A percentile compares a stretch with the other conserved stretches of the same genome.
Evolutionary conservation across 1,140 invertebrate species (phyloP).

Genomic region (Scaptomyza graminum): DNA sequence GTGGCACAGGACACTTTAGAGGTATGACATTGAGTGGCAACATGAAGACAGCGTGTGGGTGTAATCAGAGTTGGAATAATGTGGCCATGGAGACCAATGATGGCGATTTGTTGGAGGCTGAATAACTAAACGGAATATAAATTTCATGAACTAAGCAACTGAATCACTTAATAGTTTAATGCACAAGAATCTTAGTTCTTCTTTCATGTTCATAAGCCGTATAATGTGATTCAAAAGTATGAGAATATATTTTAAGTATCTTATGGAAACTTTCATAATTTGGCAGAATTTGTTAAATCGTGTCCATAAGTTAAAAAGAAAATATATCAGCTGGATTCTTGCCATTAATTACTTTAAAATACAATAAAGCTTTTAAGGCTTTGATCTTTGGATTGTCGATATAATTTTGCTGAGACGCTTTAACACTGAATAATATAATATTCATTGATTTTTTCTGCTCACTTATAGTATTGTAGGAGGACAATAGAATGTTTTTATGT

Average conservation of each 20-base stretch:
- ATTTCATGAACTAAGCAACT: neutral
- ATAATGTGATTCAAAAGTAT: too few species aligned
- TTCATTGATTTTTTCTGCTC: too few species aligned
- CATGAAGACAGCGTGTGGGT: neutral
- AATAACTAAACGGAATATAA: neutral
- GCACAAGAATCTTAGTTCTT: too few species aligned
- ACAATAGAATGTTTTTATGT: too few species aligned
- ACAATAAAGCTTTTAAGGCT: neutral
- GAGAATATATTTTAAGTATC: neutral
- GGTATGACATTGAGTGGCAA: neutral
- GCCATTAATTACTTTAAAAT: neutral
- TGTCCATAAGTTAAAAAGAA: too few species aligned
- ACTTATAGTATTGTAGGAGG: too few species aligned
- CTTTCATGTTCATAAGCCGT: too few species aligned
- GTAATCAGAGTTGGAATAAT: constrained; percentile 9
- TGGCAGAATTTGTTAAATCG: neutral
- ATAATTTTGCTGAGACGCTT: too few species aligned
- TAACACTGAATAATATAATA: too few species aligned
- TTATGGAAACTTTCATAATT: neutral
- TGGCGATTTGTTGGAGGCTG: constrained; percentile 4
- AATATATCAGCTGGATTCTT: too few species aligned
- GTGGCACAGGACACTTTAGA: neutral
- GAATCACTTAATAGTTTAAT: neutral
- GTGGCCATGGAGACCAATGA: constrained; percentile 14
- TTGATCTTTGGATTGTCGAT: neutral